Evolutionary conservation across 2,113 vertebrate genomes (phyloP).

Genomic region (Carlito syrichta): DNA sequence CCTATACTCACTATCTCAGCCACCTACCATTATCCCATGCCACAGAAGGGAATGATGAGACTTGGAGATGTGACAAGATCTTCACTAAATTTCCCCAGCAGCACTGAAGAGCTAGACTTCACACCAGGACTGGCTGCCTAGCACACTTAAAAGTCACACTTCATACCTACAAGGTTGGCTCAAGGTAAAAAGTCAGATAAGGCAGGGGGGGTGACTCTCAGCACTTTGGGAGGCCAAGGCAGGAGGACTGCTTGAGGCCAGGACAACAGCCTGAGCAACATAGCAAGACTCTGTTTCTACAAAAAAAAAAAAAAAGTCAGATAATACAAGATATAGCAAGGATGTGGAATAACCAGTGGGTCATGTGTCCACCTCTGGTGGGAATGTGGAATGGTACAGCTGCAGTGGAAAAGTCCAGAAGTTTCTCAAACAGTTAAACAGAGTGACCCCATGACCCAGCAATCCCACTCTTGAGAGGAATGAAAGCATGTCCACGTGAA

Average conservation of each 20-base stretch:
- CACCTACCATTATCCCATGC: not conserved
- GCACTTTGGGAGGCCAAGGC: not conserved
- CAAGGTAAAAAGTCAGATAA: not conserved
- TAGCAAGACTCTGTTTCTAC: not conserved
- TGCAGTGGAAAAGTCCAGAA: not conserved
- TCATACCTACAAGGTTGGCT: not conserved
- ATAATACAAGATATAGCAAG: not conserved
- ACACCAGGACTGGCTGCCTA: no score
- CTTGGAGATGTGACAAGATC: not conserved
- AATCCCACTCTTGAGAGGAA: not conserved
- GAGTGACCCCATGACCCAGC: not conserved
- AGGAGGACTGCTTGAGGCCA: not conserved
- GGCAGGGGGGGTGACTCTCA: not conserved
- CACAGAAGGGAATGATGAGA: not conserved
- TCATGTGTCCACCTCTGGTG: accelerated
- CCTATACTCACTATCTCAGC: accelerated
- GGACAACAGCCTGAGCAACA: not conserved
- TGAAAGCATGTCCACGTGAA: not conserved
- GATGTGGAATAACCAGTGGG: not conserved
- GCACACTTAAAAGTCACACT: no score
- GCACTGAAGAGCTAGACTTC: not conserved
- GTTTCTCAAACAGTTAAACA: not conserved
- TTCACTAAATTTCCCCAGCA: not conserved
- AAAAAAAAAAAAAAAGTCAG: not conserved
- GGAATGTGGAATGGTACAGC: not conserved